Base-by-base conservation (phyloP, 2,113 vertebrate species). In the Pseudopodoces humilis region DNA sequence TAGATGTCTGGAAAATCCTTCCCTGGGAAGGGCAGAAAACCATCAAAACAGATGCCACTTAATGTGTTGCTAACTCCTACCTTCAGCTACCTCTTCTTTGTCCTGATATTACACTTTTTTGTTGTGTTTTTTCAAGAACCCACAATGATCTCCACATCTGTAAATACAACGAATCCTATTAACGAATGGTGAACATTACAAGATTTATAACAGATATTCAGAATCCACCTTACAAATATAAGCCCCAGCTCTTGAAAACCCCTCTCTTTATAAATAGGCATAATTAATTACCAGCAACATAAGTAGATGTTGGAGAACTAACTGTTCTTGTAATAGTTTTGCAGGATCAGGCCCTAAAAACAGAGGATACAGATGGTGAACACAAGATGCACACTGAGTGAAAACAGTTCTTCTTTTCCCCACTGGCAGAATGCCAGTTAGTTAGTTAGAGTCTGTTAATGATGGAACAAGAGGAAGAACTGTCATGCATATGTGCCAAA, bases 391-490 rank as follows among this genome's bases (percentile, higher is more conserved):
- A 23, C 31, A 28, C 7, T 7, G 12, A 44, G 28, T 64, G 72
- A 72, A 90, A 92, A 94, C 76, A 89, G 56, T 59, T 81, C 69
- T 65, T 1, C 4, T 46, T 88, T 85, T 88, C 69, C 84, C 68
- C 5, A 3, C 65, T 60, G 84, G 93, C 60, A 62, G 55, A 76
- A n/a, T 46, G 72, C 79, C 90, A 92, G 70, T 52, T 76, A 46
- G 70, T 52, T 76, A 46, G 31, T 37, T 62, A n/a, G 47, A 58
- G 43, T 62, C 59, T 74, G 47, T 27, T 81, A 75, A 39, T 62
- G 75, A 78, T 9, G 41, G 76, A n/a, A 83, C 10, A 63, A 83
- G 87, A 96, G 79, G 37, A 70, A 88, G 56, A 97, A 94, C 62
- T 58, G 65, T 75, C 65, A 91, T 16, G 14, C 39, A 55, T 27